These are phyloP conservation scores for Chiroxiphia lanceolata DNA, from an alignment of 2,797 vertebrate species.

Conservation along the genomic window DNA sequence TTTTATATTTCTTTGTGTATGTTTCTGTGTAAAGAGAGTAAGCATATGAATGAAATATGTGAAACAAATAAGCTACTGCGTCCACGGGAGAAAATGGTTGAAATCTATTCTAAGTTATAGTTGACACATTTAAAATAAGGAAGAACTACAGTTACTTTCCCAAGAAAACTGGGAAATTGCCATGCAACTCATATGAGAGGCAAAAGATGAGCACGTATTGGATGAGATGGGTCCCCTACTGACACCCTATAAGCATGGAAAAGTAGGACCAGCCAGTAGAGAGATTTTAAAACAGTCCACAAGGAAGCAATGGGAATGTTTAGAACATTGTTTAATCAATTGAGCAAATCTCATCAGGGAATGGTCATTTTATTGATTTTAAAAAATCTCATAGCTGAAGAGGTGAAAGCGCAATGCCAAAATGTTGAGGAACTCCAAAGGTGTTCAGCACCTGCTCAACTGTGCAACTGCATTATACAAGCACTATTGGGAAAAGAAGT, in stretches of 20 bases:
- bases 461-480: not conserved
- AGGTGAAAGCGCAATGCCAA: fast-evolving
- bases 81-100: not conserved
- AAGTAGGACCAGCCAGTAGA: not conserved
- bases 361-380: not conserved
- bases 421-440: not conserved
- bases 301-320: not conserved
- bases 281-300: not conserved
- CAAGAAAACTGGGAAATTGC: not conserved
- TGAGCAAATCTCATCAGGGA: not conserved
- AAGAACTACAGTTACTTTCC: not conserved
- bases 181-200: not conserved
- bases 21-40: not conserved
- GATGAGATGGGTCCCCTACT: not conserved
- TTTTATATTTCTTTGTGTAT: not conserved
- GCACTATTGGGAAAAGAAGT: not conserved
- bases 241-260: not conserved
- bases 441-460: not conserved
- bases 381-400: not conserved
- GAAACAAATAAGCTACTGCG: not conserved
- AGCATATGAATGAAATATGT: not conserved
- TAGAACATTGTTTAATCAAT: not conserved
- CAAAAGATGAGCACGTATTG: not conserved
- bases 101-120: not conserved
- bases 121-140: not conserved